Conservation (phyloP, 2,888 invertebrate species). For the Chaetoderma sp. region DNA sequence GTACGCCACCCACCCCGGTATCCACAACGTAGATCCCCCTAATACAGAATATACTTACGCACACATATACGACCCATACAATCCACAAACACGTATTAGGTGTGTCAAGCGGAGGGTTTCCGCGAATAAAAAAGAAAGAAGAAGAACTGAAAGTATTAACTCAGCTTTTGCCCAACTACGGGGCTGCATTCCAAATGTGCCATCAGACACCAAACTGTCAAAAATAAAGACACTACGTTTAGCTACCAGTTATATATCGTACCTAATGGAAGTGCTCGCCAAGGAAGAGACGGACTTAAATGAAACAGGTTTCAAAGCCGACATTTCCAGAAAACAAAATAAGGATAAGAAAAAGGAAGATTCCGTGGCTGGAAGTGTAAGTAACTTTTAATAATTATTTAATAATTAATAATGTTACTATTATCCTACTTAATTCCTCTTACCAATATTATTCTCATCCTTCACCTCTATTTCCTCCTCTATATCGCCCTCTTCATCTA, state of each 20-base stretch:
- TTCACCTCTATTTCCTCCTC: too few relatives aligned
- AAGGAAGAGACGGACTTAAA: constrained; percentile 80
- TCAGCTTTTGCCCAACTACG: constrained; percentile 92
- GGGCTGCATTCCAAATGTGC: constrained; percentile 96
- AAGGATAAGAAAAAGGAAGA: constrained; percentile 44
- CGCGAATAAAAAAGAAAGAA: constrained; percentile 93
- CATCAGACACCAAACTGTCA: constrained; percentile 93
- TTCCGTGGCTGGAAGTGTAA: too few relatives aligned
- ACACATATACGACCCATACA: constrained; percentile 23
- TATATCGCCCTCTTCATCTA: too few relatives aligned
- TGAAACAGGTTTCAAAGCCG: constrained; percentile 84
- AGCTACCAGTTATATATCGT: constrained; percentile 80
- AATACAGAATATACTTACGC: constrained; percentile 33
- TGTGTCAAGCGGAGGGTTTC: constrained; percentile 72
- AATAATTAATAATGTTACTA: too few relatives aligned
- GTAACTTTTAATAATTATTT: too few relatives aligned
- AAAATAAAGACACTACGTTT: constrained; percentile 94
- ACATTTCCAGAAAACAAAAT: constrained; percentile 74
- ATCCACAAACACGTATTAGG: constrained; percentile 28
- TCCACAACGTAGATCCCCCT: constrained; percentile 25
- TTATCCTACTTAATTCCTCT: too few relatives aligned
- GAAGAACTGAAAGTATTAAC: constrained; percentile 93
- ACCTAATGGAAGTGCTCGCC: constrained; percentile 87
- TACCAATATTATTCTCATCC: too few relatives aligned
- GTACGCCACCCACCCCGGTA: constrained; percentile 34